Base-by-base conservation (phyloP, 1,140 invertebrate species). In the Zaprionus gabonicus region DNA sequence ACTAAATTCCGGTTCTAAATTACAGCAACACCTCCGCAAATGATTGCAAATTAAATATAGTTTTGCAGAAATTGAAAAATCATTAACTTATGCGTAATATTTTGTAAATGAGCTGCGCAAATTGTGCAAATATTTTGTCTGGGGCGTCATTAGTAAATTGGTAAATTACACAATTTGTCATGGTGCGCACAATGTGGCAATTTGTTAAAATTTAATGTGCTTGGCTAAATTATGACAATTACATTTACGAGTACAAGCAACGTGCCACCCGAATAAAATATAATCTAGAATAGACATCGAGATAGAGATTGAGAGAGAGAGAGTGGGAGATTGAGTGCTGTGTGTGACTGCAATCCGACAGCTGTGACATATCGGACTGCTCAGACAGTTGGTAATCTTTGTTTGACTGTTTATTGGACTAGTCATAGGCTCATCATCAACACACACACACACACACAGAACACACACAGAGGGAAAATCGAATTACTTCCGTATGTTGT, bases 401-500 rank as follows among this genome's bases (percentile, higher is more conserved):
- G 49, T 57, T 46, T 51, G 55, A 69, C 49, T 77, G 75, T 56
- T 62, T 78, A 65, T 46, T 78, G 56, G 71, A 84, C 74, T 74
- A 81, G 81, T 88, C 84, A 79, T 60, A 78, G 79, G 73, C 63
- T 87, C 72, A 74, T 82, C 80, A 71, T 71, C 82, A 71, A 68
- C 62, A 71, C 80, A 81, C 82, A 75, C 28, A 81, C 82, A 75
- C 28, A 28, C 6, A 71, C 69, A 71, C 2, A 23, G 83, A 78
- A 58, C 81, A 79, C 51, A 81, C 75, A 23, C 46, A 25, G n/a
- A 51, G 46, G 23, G 23, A 67, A 90, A 88, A 90, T 88, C 84
- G 85, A 88, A 88, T 90, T 84, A 90, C 84, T 88, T 88, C 84
- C 83, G 83, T 88, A 75, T 80, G 81, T 77, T 72, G 57, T 82